Evolutionary conservation across 1,140 invertebrate species (phyloP).

Genomic region (Proales similis): DNA sequence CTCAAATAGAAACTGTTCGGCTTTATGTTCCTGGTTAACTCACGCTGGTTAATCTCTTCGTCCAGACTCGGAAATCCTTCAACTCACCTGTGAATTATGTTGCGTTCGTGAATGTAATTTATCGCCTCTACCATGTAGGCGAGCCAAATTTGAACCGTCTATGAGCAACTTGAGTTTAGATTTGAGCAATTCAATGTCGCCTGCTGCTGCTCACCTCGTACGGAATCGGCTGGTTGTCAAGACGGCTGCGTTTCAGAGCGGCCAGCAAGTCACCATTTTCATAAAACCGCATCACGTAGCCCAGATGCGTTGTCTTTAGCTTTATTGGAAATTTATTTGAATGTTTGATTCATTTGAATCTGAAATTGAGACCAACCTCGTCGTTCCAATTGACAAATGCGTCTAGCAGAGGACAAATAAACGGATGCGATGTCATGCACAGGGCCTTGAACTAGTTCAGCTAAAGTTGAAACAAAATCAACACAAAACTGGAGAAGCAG

Average conservation of each 20-base stretch:
- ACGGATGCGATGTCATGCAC: no score
- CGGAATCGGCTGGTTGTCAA: neutral
- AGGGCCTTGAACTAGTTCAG: no score
- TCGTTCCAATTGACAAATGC: slow-evolving; percentile 28
- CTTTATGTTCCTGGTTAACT: slow-evolving; percentile 19
- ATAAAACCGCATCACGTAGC: slow-evolving; percentile 29
- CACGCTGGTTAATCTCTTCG: no score
- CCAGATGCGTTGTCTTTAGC: slow-evolving; percentile 3
- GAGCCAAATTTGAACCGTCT: slow-evolving; percentile 21
- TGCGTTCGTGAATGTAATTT: slow-evolving; percentile 23
- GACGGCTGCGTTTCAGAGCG: neutral
- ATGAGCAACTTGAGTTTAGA: neutral
- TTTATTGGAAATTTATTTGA: no score
- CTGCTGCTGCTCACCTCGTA: neutral
- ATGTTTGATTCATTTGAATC: no score
- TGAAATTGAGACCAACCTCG: no score
- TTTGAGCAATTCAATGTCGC: neutral
- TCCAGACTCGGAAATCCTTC: no score
- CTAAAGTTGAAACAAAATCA: no score
- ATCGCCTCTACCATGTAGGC: slow-evolving; percentile 12
- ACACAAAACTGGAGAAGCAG: no score
- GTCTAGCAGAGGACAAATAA: slow-evolving; percentile 15
- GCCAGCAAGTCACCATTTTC: slow-evolving; percentile 33
- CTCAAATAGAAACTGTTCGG: slow-evolving; percentile 34
- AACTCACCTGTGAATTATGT: slow-evolving; percentile 20